Evolutionary conservation across 1,140 invertebrate species (phyloP), one percentile per base, ranked within the genome.

Genomic region (Magallana ariakensis): DNA sequence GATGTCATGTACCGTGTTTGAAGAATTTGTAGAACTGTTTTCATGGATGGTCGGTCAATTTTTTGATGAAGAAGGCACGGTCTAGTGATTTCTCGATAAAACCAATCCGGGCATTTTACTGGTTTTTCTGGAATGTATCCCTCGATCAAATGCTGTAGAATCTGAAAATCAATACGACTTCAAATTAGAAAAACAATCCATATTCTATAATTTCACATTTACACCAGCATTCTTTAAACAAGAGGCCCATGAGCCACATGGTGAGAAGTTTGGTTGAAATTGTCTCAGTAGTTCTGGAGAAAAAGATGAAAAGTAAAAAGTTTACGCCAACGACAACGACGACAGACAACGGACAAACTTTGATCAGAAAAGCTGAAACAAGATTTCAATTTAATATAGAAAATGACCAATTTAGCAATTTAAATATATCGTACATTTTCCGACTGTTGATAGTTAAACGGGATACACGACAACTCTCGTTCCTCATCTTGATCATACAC

Each of bases 111-210:
- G 22, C 66, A 75, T 22, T 75, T 75, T 13, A 75, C 9, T 5
- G 10, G 19, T 26, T 75, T 75, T 33, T 75, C 66, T 75, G 66
- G 66, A 13, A 75, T 75, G 15, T 75, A 75, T 33, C 66, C 66
- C 22, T 75, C 66, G 9, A 75, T 75, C 22, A 75, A 75, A 75
- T 75, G 66, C 22, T 75, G 66, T 26, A 75, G 22, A 75, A 75
- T 46, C 66, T 75, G 66, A 26, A 13, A 10, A 46, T 46, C 33
- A 46, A 46, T 5, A 46, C 33, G 33, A 46, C 33, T 46, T 46
- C 33, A 46, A 1, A 46, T 46, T 46, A 46, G 33, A 46, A 46
- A 46, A 46, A 46, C 33, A 3, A 46, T 46, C 33, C 33, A 46
- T 46, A 46, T 46, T 46, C 33, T 46, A 46, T 46, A 46, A 46